A percentile compares a stretch with the other conserved stretches of the same genome.
Evolutionary conservation across 1,140 invertebrate species (phyloP).

Genomic region (Leptoteleia sp.): DNA sequence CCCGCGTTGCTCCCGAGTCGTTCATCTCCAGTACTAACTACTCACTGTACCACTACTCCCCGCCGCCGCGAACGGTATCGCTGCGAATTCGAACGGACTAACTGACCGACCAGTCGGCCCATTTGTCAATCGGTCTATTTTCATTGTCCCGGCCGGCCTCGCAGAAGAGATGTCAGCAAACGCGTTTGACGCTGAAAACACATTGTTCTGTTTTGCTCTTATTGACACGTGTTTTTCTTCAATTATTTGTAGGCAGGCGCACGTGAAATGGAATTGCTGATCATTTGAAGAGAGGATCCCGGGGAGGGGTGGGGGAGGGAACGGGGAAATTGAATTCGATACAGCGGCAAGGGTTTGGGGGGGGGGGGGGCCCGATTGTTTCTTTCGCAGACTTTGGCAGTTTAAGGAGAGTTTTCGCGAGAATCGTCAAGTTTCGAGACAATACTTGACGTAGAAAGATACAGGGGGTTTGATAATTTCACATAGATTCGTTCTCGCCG

Average conservation of each 20-base stretch:
- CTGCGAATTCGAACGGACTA: constrained; percentile 18
- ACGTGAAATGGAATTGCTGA: constrained; percentile 46
- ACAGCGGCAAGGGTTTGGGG: constrained; percentile 4
- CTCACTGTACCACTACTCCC: constrained; percentile 6
- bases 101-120: constrained; percentile 31
- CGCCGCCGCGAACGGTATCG: constrained; percentile 14
- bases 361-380: too few relatives aligned
- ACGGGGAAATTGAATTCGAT: constrained; percentile 34
- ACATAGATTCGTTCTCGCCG: not conserved
- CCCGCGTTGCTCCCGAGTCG: not conserved
- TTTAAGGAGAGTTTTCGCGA: constrained; percentile 10
- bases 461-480: constrained; percentile 19
- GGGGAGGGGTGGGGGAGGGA: too few relatives aligned
- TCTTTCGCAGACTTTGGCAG: not conserved
- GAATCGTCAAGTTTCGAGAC: not conserved
- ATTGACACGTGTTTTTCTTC: constrained; percentile 47
- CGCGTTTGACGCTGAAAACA: constrained; percentile 21
- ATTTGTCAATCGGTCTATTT: constrained; percentile 62
- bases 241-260: constrained; percentile 37
- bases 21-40: constrained; percentile 44
- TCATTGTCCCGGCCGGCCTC: constrained; percentile 27
- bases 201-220: constrained; percentile 17
- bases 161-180: constrained; percentile 29
- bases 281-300: constrained; percentile 10
- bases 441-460: constrained; percentile 14